Evolutionary conservation across 2,113 vertebrate species (phyloP), one percentile per base, ranked within the genome.

Genomic region (Calidris pygmaea): DNA sequence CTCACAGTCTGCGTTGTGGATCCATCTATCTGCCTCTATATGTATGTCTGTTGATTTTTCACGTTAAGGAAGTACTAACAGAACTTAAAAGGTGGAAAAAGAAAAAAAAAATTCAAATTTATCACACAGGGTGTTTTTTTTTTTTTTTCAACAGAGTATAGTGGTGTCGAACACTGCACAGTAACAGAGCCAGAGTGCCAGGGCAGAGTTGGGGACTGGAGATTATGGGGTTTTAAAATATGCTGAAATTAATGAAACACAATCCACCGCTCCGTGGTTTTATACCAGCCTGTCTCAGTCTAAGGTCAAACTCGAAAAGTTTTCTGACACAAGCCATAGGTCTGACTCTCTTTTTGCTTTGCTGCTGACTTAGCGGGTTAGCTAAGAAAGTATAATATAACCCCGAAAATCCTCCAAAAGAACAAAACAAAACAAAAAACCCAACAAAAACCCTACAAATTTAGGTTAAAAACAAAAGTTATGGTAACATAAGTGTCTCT

Each of bases 381-480:
- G 88, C 66, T 91, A 85, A 93, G 53, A 62, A 75, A 90, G 55
- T 81, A 85, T 43, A 93, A 89, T 20, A 85, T 21, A 96, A 96
- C 93, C 62, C 39, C 5, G 76, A 95, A 87, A 76, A 95, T 75
- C 85, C 76, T 86, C 63, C 70, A 45, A 82, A 24, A 12, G n/a
- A 68, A 84, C 59, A 62, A 89, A 83, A 89, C 10, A 47, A 47
- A 89, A 17, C 27, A 53, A 52, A 52, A 52, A 24, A 27, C 52
- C 48, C 53, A 30, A 55, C 53, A 55, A 55, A 48, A 48, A 12
- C 5, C 19, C 67, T 82, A 93, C 89, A 96, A 97, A 98, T 98
- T 98, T 97, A 96, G 96, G 96, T 97, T 98, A 97, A 96, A 98
- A 98, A 97, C 95, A 98, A 98, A 96, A 98, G 97, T 98, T 98